These are phyloP conservation scores for Merops nubicus DNA, from an alignment of 2,113 vertebrate genomes.

Conservation along the genomic window DNA sequence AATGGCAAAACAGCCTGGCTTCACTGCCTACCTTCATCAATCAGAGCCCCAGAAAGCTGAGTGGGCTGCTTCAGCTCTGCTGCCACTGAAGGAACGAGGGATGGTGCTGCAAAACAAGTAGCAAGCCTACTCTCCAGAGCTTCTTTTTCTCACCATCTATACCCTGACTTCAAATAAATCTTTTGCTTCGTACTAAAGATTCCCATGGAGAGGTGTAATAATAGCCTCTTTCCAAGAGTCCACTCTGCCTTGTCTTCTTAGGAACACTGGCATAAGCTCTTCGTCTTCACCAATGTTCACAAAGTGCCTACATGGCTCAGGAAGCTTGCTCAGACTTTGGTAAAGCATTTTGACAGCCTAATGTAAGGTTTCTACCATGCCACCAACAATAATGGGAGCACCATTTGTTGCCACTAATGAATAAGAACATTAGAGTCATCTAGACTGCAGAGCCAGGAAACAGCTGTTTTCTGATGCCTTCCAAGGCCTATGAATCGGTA, in stretches of 20 bases:
- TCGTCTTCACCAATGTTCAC: not conserved
- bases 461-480: not conserved
- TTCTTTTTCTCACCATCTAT: not conserved
- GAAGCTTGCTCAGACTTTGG: not conserved
- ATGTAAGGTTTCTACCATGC: not conserved
- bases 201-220: not conserved
- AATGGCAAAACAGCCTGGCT: conserved; percentile 8
- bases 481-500: not conserved
- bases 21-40: not conserved
- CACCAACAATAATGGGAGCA: not conserved
- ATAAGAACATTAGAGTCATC: not conserved
- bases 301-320: not conserved
- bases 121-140: not conserved
- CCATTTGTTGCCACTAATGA: not conserved
- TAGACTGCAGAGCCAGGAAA: not conserved
- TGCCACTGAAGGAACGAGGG: not conserved
- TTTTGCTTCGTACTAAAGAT: not conserved
- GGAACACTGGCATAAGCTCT: not conserved
- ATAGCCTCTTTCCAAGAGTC: not conserved
- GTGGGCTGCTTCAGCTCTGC: not conserved
- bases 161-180: not conserved
- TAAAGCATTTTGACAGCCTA: not conserved
- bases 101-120: not conserved
- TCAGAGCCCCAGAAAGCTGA: not conserved
- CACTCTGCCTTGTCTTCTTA: not conserved